Evolutionary conservation across 2,113 vertebrate genomes (phyloP), one percentile per base, ranked within the genome.

Genomic region (Sitta europaea): DNA sequence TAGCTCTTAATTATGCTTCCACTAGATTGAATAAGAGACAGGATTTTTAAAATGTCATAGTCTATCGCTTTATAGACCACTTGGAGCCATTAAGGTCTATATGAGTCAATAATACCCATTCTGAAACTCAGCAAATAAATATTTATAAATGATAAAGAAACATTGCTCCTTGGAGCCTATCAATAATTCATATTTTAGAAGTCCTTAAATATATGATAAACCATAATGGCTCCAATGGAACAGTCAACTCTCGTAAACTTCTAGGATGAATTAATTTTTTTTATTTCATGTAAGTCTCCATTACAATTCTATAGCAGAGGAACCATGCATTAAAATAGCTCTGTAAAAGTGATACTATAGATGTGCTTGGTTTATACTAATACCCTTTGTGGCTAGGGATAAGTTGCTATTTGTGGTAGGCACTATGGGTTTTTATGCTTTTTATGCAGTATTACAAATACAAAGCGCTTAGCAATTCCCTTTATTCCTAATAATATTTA

Each of bases 101-200:
- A 40, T 53, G 66, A 80, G 66, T 89, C 95, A 83, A 66, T 94
- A 86, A 93, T 75, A 95, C 14, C 15, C 19, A 36, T 88, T 84
- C 66, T 81, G 80, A 86, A 94, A 92, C 73, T 94, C 82, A 94
- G 54, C 24, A 96, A 93, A 95, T 96, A 97, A 95, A 94, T 97
- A 96, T 96, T 96, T 97, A 96, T 96, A 94, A 94, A 93, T 88
- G 1, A 92, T 79, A 86, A 95, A 78, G 75, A 92, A 91, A 93
- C 79, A 96, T 88, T 93, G 70, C 76, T 95, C 92, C 93, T 92
- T 92, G 57, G 87, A 95, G 94, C n/a, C 58, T 88, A 96, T 97
- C 82, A 96, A 97, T 96, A 95, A 97, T 97, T 95, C 70, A 97
- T 96, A 65, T 85, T 89, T 95, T 83, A 92, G 95, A 96, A 94